Conservation (phyloP, 2,888 invertebrate species). For the Prosapia bicincta region DNA sequence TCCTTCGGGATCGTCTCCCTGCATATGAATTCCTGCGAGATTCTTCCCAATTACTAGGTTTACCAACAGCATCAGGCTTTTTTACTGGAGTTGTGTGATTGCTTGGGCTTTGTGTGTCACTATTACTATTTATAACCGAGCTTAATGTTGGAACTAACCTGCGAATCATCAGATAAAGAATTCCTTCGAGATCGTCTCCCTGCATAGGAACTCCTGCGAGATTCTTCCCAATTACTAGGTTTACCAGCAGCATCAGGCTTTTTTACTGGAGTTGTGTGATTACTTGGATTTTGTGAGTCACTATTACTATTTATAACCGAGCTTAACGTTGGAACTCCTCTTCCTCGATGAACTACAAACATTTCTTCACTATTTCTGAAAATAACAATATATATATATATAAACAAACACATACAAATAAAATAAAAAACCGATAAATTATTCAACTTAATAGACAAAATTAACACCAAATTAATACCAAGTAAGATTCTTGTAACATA, state of each 20-base stretch:
- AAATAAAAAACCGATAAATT: too few species aligned
- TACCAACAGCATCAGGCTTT: constrained; percentile 67
- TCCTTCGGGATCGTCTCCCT: constrained; percentile 78
- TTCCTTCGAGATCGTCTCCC: constrained; percentile 81
- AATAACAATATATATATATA: too few species aligned
- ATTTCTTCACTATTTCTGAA: constrained; percentile 54
- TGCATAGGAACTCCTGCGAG: constrained; percentile 67
- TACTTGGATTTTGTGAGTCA: constrained; percentile 15
- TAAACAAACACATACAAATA: too few species aligned
- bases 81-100: constrained; percentile 54
- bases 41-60: constrained; percentile 83
- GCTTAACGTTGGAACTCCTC: constrained; percentile 73
- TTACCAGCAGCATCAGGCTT: constrained; percentile 70
- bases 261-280: constrained; percentile 55
- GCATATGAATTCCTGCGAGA: constrained; percentile 68
- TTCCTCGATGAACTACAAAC: constrained; percentile 78
- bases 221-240: constrained; percentile 81
- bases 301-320: constrained; percentile 51
- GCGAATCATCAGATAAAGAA: constrained; percentile 82
- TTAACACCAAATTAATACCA: not conserved
- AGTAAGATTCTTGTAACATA: too few species aligned
- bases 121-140: constrained; percentile 51
- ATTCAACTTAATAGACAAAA: too few species aligned
- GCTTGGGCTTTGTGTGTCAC: constrained; percentile 12
- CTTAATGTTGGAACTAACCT: constrained; percentile 59